Conservation (phyloP, 2,888 invertebrate genomes). For the Eupithecia pulchellata region DNA sequence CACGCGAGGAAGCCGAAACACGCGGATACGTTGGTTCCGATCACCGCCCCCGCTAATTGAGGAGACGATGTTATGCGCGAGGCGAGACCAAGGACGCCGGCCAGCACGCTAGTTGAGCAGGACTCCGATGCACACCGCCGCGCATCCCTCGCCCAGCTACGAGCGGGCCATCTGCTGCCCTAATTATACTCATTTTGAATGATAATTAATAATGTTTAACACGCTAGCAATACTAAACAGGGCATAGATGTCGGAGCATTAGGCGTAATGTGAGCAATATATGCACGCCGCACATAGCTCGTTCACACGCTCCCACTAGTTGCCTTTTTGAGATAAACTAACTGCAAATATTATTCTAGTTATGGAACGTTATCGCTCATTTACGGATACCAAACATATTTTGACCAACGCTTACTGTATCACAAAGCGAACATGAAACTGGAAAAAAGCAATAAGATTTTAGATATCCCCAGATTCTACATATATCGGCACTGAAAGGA, state of each 20-base stretch:
- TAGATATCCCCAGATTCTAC: too few species aligned
- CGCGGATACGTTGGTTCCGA: conserved; percentile 78
- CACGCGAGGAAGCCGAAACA: conserved; percentile 67
- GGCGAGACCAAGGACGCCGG: conserved; percentile 44
- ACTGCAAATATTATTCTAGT: not conserved
- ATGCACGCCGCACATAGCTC: conserved; percentile 18
- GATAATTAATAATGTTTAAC: conserved; percentile 35
- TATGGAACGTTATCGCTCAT: conserved; percentile 4
- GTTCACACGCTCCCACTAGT: conserved; percentile 23
- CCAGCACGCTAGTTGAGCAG: conserved; percentile 23
- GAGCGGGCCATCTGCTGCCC: conserved; percentile 35
- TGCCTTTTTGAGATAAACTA: conserved; percentile 12
- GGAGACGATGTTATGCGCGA: conserved; percentile 53
- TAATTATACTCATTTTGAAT: conserved; percentile 33
- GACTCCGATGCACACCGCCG: conserved; percentile 33
- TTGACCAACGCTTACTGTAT: conserved; percentile 2
- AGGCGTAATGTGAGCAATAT: conserved; percentile 19
- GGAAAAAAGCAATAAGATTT: conserved; percentile 3
- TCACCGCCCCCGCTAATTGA: conserved; percentile 80
- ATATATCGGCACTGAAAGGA: conserved; percentile 15
- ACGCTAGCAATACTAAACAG: conserved; percentile 23
- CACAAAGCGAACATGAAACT: not conserved
- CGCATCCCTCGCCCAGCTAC: conserved; percentile 28
- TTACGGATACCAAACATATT: conserved; percentile 14
- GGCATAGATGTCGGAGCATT: conserved; percentile 9